Base-by-base conservation (phyloP, 2,113 vertebrate species). In the Aleadryas rufinucha region DNA sequence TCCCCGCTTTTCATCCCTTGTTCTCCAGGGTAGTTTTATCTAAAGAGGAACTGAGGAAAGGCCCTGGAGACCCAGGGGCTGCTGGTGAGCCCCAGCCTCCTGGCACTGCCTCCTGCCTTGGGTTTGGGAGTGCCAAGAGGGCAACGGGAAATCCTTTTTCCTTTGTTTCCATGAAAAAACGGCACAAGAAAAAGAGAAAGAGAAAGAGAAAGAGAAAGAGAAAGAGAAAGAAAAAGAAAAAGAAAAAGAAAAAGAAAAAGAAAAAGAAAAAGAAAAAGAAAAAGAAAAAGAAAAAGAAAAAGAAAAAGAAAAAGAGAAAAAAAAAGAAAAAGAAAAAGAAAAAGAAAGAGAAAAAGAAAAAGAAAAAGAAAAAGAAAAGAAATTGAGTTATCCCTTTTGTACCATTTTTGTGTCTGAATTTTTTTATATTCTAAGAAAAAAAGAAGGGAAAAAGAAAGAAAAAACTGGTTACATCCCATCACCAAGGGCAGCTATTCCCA, bases 111-210 rank as follows among this genome's bases (percentile, higher is more conserved):
- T 74, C 60, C 70, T 41, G 66, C 13, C 68, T 35, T 33, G 64
- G 31, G 26, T 13, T 42, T 63, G 79, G 71, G 23, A 9, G 22
- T 63, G 77, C 44, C 61, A 44, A 23, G 31, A 52, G 15, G 7
- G 2, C 16, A 21, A 56, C 0, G 3, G 0, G 3, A 52, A 85
- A 82, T 31, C 14, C 19, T 41, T 42, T 10, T 11, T 2, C 28
- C 33, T 76, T 65, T 44, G 56, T 57, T 89, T 54, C 35, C 47
- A 42, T 1, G 2, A 53, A 45, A 12, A 89, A 31, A 26, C 1
- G 1, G 15, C 41, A 64, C 10, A 21, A 41, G 9, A 0, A 6
- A 7, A 15, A 22, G 21, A 37, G n/a, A n/a, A n/a, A n/a, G n/a
- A n/a, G n/a, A n/a, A n/a, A n/a, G n/a, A n/a, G n/a, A n/a, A n/a